These are phyloP conservation scores for Drosophila orosa DNA, from an alignment of 1,140 invertebrate genomes.

Conservation along the genomic window DNA sequence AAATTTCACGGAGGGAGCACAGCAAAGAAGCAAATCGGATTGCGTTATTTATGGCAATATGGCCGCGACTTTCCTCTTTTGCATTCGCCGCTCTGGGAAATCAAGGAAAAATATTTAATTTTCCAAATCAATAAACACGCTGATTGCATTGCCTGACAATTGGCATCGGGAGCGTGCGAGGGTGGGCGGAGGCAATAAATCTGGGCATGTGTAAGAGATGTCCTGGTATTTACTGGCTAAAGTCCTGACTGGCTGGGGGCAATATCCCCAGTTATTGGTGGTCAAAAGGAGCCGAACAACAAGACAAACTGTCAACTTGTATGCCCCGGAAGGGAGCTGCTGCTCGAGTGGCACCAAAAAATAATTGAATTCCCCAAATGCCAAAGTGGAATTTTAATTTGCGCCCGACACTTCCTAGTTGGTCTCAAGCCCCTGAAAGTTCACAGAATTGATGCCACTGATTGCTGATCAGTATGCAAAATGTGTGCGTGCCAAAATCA, in stretches of 20 bases:
- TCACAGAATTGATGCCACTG: conserved; percentile 46
- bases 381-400: conserved; percentile 83
- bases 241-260: not conserved
- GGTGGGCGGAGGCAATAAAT: conserved; percentile 63
- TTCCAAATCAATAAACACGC: conserved; percentile 82
- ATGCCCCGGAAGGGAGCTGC: conserved; percentile 34
- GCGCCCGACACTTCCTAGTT: conserved; percentile 51
- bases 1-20: conserved; percentile 47
- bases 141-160: conserved; percentile 78
- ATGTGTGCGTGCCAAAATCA: conserved; percentile 81
- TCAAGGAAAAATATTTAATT: conserved; percentile 80
- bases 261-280: conserved; percentile 60
- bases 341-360: conserved; percentile 50
- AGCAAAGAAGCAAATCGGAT: conserved; percentile 48
- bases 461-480: conserved; percentile 83
- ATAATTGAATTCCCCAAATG: conserved; percentile 83
- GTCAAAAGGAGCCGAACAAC: conserved; percentile 37
- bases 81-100: conserved; percentile 29
- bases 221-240: conserved; percentile 38
- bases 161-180: conserved; percentile 43
- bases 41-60: conserved; percentile 69
- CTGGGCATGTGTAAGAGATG: conserved; percentile 53
- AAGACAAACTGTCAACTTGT: conserved; percentile 66
- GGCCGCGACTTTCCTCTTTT: conserved; percentile 49
- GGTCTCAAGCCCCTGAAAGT: conserved; percentile 26